Evolutionary conservation across 2,888 invertebrate species (phyloP).

Genomic region (Geophilus truncorum): DNA sequence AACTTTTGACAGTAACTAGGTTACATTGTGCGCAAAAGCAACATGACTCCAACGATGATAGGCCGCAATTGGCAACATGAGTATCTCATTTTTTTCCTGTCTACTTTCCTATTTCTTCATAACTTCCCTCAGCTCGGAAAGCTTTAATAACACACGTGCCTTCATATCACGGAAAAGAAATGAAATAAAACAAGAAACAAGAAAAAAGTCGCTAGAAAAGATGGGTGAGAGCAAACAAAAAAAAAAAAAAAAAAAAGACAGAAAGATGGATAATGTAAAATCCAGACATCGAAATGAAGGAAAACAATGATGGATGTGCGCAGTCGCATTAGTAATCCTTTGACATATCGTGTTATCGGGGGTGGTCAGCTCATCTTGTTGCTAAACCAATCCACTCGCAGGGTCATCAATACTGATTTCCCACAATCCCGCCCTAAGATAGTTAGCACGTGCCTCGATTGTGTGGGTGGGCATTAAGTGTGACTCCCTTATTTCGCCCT

Average conservation of each 20-base stretch:
- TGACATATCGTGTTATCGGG: neutral
- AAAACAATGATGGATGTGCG: neutral
- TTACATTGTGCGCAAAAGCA: neutral
- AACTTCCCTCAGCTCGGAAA: neutral
- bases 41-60: neutral
- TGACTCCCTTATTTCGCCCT: neutral
- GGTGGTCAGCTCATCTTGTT: neutral
- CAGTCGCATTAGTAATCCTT: neutral
- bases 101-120: neutral
- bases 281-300: neutral
- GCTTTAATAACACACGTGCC: neutral
- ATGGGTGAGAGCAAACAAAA: neutral
- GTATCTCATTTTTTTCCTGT: neutral
- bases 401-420: conserved; percentile 10
- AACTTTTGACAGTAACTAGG: neutral
- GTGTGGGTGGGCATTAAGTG: neutral
- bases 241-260: neutral
- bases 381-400: conserved; percentile 2
- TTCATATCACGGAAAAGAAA: neutral
- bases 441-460: neutral
- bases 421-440: neutral
- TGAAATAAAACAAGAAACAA: too few relatives aligned
- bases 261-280: neutral
- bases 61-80: neutral
- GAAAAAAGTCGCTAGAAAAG: too few relatives aligned